Base-by-base conservation (phyloP, 2,888 invertebrate genomes). In the Caenorhabditis sp. region DNA sequence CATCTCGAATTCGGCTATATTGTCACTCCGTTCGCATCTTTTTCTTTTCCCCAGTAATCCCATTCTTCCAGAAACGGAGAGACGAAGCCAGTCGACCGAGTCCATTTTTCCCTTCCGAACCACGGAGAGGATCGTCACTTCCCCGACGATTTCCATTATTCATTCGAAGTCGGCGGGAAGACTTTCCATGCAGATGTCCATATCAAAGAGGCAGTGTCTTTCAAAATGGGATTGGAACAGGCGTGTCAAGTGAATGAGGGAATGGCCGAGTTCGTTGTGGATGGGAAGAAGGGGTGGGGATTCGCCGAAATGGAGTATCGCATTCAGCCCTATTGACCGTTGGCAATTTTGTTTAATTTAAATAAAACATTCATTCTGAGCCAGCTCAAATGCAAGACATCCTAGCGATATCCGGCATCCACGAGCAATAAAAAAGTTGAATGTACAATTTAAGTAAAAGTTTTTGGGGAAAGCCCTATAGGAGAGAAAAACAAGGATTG, bases 221-320 rank as follows among this genome's bases (percentile, higher is more conserved):
- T 87, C 78, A 86, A 86, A 66, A 86, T 87, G 85, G 87, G 87
- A 3, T 56, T 84, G 37, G 82, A 86, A 43, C 71, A 77, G 59
- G 79, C 78, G 7, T 81, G 80, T 50, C 81, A 84, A 59, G 82
- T 87, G 8, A 77, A 83, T 61, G 87, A 87, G 62, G 92, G 48
- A 39, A 91, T 93, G 90, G 92, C 92, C 71, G 89, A 89, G 9
- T 92, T 92, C 68, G 90, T 91, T 48, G 91, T 93, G 2, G 93
- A 93, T 85, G 93, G 92, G 0, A 85, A 66, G 41, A 91, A 91
- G 74, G 93, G 93, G 0, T 92, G 92, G 90, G 93, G 93, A 0
- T 92, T 92, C 70, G 91, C 92, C 0, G 93, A 93, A 86, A 93
- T 93, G 92, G 91, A 92, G 58, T 93, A 93, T 85, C 83, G 89